Evolutionary conservation across 1,140 invertebrate genomes (phyloP).

Genomic region (Atta cephalotes): DNA sequence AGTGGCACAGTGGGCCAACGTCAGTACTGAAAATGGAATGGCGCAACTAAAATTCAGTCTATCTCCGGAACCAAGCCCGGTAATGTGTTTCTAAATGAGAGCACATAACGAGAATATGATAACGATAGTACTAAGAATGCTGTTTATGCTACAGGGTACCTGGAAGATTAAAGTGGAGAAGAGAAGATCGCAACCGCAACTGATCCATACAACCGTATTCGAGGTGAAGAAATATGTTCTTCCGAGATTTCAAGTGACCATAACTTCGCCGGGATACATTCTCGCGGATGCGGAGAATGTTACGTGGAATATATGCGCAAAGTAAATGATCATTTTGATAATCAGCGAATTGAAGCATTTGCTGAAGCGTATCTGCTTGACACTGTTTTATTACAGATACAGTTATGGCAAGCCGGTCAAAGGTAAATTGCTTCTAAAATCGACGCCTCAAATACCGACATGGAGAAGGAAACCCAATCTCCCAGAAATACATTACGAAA

Average conservation of each 20-base stretch:
- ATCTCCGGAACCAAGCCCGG: slow-evolving; percentile 86
- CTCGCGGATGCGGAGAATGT: slow-evolving; percentile 86
- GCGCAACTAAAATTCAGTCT: slow-evolving; percentile 87
- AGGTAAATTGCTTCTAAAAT: slow-evolving; percentile 86
- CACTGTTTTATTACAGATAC: slow-evolving; percentile 86
- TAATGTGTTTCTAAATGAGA: slow-evolving; percentile 72
- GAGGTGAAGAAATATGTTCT: slow-evolving; percentile 89
- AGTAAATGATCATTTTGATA: slow-evolving; percentile 82
- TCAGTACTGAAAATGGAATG: slow-evolving; percentile 86
- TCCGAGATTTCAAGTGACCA: slow-evolving; percentile 89
- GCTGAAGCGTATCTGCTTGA: too few relatives aligned
- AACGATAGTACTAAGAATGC: slow-evolving; percentile 14
- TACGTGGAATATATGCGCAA: slow-evolving; percentile 88
- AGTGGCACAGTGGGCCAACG: slow-evolving; percentile 88
- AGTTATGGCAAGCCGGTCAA: slow-evolving; percentile 92
- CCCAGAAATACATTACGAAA: slow-evolving; percentile 83
- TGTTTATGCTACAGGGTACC: slow-evolving; percentile 82
- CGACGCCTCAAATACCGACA: slow-evolving; percentile 82
- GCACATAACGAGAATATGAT: background rate
- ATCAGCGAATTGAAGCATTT: slow-evolving; percentile 6
- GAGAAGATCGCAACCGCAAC: slow-evolving; percentile 78
- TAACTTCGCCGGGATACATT: slow-evolving; percentile 88
- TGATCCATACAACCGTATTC: slow-evolving; percentile 85
- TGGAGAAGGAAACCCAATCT: slow-evolving; percentile 83
- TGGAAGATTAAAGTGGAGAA: slow-evolving; percentile 87